A percentile compares a stretch with the other conserved stretches of the same genome.
Conservation (phyloP, 2,888 invertebrate species). For the Leptopilina syphax region DNA sequence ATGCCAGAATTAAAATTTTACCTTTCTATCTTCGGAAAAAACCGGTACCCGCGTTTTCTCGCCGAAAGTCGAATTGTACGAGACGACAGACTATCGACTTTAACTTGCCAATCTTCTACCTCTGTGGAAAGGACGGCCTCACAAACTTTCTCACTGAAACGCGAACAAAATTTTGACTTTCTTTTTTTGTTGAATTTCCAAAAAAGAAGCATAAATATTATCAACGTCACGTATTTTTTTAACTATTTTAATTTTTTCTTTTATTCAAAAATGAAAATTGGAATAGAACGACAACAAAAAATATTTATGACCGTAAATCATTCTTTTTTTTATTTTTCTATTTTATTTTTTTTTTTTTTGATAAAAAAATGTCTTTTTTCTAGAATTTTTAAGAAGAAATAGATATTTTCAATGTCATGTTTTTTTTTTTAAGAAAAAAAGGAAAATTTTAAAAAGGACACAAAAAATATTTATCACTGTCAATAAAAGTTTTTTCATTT, state of each 20-base stretch:
- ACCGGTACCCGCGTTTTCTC: constrained; percentile 75
- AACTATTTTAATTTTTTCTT: not conserved
- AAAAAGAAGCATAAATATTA: not conserved
- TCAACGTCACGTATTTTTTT: not conserved
- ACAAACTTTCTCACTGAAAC: constrained; percentile 74
- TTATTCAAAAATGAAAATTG: too few relatives aligned
- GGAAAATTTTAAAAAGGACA: too few relatives aligned
- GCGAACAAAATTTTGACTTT: constrained; percentile 51
- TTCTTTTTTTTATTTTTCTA: too few relatives aligned
- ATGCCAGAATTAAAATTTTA: constrained; percentile 59
- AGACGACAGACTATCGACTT: constrained; percentile 74
- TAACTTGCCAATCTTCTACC: constrained; percentile 74
- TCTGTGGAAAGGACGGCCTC: constrained; percentile 75
- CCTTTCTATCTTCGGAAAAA: constrained; percentile 75
- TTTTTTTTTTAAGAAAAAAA: too few relatives aligned
- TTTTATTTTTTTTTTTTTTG: too few relatives aligned
- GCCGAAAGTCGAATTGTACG: constrained; percentile 75
- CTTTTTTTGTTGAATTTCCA: not conserved
- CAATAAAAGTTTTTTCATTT: too few relatives aligned
- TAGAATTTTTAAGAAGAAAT: too few relatives aligned
- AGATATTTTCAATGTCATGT: too few relatives aligned
- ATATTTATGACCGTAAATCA: too few relatives aligned
- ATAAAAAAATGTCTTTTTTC: too few relatives aligned
- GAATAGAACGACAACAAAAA: too few relatives aligned
- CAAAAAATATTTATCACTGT: too few relatives aligned